Percentiles rank a stretch among this genome's conserved stretches.
These are phyloP conservation scores for Mastomys coucha DNA, from an alignment of 2,113 vertebrate genomes.

Conservation along the genomic window DNA sequence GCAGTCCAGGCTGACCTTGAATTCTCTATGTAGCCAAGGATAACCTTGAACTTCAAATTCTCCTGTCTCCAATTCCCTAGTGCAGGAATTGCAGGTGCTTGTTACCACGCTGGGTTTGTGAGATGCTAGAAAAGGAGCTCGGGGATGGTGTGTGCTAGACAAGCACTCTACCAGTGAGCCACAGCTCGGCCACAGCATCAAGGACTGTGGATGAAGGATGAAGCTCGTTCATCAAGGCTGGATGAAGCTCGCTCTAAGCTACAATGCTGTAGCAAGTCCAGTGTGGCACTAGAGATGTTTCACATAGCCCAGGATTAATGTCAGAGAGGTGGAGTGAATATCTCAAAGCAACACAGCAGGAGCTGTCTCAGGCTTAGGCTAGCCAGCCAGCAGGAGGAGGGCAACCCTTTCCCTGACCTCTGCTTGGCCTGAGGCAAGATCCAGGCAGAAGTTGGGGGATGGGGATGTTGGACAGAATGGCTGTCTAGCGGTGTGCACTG, in stretches of 20 bases:
- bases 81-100: not conserved
- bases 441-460: not conserved
- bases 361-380: not conserved
- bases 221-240: too few species aligned
- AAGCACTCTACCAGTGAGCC: not conserved
- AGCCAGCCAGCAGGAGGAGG: not conserved
- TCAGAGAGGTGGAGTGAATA: not conserved
- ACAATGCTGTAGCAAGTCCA: not conserved
- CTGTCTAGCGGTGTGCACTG: not conserved
- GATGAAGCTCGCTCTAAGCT: not conserved
- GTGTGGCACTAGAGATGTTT: not conserved
- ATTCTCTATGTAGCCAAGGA: not conserved
- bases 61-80: not conserved
- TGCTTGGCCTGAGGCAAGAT: not conserved
- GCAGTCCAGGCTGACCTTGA: not conserved
- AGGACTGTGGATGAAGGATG: too few species aligned
- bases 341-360: not conserved
- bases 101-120: not conserved
- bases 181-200: not conserved
- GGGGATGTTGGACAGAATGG: not conserved
- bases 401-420: not conserved
- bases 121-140: not conserved
- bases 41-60: not conserved
- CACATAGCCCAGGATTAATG: not conserved
- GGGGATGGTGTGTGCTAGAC: not conserved